Evolutionary conservation across 2,888 invertebrate species (phyloP), one percentile per base, ranked within the genome.

Genomic region (Hirtodrosophila alboralis): DNA sequence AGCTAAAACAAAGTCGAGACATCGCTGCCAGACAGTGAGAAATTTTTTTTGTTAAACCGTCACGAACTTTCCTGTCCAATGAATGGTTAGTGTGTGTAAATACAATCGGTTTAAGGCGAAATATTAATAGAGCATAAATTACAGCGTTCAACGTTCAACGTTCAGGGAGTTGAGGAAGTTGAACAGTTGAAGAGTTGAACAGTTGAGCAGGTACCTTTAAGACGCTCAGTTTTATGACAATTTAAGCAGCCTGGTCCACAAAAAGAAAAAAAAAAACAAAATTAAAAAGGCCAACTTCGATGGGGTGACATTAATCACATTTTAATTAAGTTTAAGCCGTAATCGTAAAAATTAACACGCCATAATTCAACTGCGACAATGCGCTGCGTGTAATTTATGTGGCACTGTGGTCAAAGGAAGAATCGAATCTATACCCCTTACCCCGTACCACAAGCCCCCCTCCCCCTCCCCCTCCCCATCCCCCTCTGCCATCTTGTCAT

Each of bases 81-180:
- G 36, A 37, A 28, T 52, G 31, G n/a, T 21, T 14, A 18, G 16
- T 51, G 56, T 31, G 33, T 43, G 14, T 16, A 23, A 27, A 9
- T 31, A 43, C 53, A 63, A 44, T 44, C 34, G 49, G 30, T 43
- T 62, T 76, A 76, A 78, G 68, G 63, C 65, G 72, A 76, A 76
- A 76, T 76, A 80, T 87, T 86, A 86, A 80, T 84, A 84, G 87
- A 86, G 84, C 86, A 86, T 87, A 84, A 86, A 86, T 86, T 74
- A 80, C 75, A 65, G 63, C 66, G 12, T 60, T 56, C 51, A 53
- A n/a, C n/a, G n/a, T n/a, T n/a, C n/a, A 65, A 62, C 66, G 12
- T 60, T 56, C 51, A 53, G 52, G 27, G 18, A 48, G 48, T 48
- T 27, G 16, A 38, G 26, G 12, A n/a, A 33, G 40, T 36, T 49